These are phyloP conservation scores for Acleris sparsana DNA, from an alignment of 2,888 invertebrate genomes.

Conservation along the genomic window DNA sequence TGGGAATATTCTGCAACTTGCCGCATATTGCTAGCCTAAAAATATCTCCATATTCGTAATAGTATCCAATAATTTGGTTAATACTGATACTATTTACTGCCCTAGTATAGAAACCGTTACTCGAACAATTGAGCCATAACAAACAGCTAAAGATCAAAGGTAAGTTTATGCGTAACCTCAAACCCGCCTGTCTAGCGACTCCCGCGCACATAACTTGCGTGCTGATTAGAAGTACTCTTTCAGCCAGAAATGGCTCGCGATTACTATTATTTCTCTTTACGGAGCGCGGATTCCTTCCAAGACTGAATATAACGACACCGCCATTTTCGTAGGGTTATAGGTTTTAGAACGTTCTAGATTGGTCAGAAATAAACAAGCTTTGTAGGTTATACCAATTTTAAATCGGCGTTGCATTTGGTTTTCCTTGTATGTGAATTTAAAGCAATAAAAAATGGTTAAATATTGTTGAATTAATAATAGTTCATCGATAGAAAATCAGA, in stretches of 20 bases:
- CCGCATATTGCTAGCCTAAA: no score
- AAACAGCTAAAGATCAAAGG: neutral
- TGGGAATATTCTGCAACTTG: no score
- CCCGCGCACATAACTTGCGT: conserved; percentile 13
- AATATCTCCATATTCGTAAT: no score
- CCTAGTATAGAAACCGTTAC: no score
- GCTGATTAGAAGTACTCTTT: conserved; percentile 55
- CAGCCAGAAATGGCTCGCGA: conserved; percentile 49
- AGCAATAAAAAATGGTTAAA: no score
- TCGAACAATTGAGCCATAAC: neutral
- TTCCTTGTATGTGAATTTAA: no score
- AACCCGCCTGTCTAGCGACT: conserved; percentile 4
- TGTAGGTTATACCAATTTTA: no score
- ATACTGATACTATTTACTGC: no score
- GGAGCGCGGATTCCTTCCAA: conserved; percentile 50
- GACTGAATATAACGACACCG: conserved; percentile 67
- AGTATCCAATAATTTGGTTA: no score
- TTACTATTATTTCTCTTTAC: conserved; percentile 70
- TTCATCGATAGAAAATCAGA: no score
- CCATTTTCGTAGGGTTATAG: conserved; percentile 56
- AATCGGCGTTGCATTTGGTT: no score
- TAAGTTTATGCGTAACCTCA: conserved; percentile 16
- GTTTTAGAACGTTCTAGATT: conserved; percentile 47
- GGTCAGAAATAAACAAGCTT: conserved; percentile 27
- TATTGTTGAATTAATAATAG: no score